Percentiles rank a stretch among this genome's conserved stretches.
phyloP scores from a whole-genome alignment of 2,797 vertebrate genomes.

The Microhierax caerulescens region DNA sequence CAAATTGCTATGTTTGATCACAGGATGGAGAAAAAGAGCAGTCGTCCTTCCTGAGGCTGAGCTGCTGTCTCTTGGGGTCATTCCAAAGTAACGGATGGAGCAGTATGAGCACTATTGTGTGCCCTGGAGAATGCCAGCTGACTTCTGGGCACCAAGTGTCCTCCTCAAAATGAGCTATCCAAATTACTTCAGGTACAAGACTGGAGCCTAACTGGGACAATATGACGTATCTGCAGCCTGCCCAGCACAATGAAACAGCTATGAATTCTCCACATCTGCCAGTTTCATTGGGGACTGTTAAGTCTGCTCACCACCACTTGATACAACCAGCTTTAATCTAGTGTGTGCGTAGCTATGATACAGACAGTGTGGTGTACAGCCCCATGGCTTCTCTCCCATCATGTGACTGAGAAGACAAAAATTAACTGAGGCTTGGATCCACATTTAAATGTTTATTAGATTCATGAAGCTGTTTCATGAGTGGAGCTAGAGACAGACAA shows the following conservation, averaged over 20 bases:
- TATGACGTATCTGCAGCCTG: neutral
- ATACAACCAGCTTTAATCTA: neutral
- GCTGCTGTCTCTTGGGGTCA: neutral
- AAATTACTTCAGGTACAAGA: neutral
- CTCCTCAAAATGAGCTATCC: neutral
- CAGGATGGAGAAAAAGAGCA: neutral
- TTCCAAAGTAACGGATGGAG: neutral
- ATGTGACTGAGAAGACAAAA: neutral
- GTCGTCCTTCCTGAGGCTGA: neutral
- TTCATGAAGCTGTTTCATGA: neutral
- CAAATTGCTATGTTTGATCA: neutral
- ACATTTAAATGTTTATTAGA: neutral
- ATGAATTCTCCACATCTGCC: neutral
- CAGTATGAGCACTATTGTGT: accelerated
- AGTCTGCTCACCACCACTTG: neutral
- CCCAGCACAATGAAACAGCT: neutral
- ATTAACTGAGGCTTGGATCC: neutral
- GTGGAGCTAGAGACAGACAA: neutral
- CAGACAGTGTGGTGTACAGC: neutral
- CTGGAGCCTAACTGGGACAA: neutral
- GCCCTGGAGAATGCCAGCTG: neutral
- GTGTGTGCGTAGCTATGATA: neutral
- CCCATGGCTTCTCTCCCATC: neutral
- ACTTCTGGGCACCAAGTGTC: neutral
- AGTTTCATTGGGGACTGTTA: neutral